Evolutionary conservation across 2,888 invertebrate species (phyloP).

Genomic region (Drosophila mimica): DNA sequence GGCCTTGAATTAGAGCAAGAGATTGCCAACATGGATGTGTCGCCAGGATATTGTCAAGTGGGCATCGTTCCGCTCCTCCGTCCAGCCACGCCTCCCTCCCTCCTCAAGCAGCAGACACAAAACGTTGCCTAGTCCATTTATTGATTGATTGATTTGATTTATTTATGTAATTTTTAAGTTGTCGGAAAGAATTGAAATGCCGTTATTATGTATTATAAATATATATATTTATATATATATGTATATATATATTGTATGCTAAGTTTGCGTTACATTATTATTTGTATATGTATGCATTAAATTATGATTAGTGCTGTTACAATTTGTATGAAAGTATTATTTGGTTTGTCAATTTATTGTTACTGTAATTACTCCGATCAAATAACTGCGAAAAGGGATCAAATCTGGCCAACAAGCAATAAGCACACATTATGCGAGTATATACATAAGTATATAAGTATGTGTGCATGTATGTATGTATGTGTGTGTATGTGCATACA

Average conservation of each 20-base stretch:
- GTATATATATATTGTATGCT: not conserved
- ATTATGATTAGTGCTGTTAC: conserved; percentile 33
- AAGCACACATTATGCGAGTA: conserved; percentile 41
- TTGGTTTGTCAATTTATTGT: conserved; percentile 54
- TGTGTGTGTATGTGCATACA: conserved; percentile 3
- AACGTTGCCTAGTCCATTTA: conserved; percentile 38
- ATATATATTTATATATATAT: not conserved
- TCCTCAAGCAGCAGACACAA: conserved; percentile 21
- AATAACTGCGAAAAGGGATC: conserved; percentile 13
- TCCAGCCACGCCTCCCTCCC: conserved; percentile 11
- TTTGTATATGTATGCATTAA: conserved; percentile 4
- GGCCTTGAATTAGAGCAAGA: conserved; percentile 38
- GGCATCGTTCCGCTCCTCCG: not conserved
- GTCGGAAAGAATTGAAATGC: conserved; percentile 44
- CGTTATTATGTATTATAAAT: conserved; percentile 12
- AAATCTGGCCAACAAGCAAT: conserved; percentile 45
- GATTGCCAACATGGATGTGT: conserved; percentile 24
- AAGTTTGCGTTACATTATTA: conserved; percentile 10
- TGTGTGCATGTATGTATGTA: conserved; percentile 6
- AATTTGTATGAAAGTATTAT: conserved; percentile 36
- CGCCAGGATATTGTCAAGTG: conserved; percentile 17
- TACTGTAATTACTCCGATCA: conserved; percentile 42
- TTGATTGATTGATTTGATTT: not conserved
- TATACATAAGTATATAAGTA: not conserved
- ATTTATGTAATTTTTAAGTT: conserved; percentile 43